Evolutionary conservation across 2,113 vertebrate species (phyloP).

Genomic region (Mixornis gularis): DNA sequence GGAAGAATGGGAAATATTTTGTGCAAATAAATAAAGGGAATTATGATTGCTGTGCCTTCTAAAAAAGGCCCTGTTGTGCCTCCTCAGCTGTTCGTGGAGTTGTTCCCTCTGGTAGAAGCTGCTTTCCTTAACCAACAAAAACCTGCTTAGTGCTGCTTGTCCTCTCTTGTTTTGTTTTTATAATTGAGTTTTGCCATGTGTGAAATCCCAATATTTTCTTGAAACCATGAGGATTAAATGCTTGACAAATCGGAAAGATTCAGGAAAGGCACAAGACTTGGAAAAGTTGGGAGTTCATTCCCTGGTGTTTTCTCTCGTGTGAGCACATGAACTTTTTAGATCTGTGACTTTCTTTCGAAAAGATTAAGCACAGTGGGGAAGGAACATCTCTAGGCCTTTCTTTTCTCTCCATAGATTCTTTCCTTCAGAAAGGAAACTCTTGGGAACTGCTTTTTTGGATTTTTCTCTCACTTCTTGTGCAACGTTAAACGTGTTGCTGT

Average conservation of each 20-base stretch:
- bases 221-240: background rate
- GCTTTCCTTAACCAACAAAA: background rate
- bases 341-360: background rate
- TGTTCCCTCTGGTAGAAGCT: background rate
- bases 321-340: background rate
- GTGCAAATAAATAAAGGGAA: background rate
- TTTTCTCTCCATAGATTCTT: background rate
- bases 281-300: background rate
- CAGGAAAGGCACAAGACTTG: background rate
- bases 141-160: background rate
- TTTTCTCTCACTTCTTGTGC: background rate
- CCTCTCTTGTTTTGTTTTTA: slow-evolving; percentile 10
- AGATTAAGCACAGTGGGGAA: background rate
- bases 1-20: background rate
- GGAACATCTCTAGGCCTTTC: background rate
- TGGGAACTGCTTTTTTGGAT: background rate
- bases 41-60: background rate
- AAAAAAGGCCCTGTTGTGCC: background rate
- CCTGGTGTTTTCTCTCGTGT: background rate
- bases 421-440: background rate
- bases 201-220: slow-evolving; percentile 25
- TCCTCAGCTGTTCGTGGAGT: background rate
- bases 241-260: background rate
- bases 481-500: background rate
- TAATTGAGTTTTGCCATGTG: slow-evolving; percentile 30